Evolutionary conservation across 2,888 invertebrate species (phyloP).

Genomic region (Rhorus exstirpatorius): DNA sequence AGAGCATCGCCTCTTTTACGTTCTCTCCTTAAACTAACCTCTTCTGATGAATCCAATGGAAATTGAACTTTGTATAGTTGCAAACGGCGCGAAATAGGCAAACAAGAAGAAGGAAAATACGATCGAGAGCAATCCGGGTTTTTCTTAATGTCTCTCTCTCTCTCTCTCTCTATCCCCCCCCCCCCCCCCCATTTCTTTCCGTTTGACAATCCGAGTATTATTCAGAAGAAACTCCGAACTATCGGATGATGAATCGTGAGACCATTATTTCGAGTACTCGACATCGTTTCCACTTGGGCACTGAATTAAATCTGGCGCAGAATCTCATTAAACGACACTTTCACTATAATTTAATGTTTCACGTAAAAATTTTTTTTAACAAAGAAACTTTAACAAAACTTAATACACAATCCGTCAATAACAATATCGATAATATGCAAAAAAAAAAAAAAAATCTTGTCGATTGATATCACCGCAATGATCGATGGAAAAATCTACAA

Average conservation of each 20-base stretch:
- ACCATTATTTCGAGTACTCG: slow-evolving; percentile 46
- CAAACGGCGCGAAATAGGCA: background rate
- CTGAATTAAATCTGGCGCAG: background rate
- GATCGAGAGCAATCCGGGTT: slow-evolving; percentile 12
- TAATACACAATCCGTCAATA: too few species aligned
- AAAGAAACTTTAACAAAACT: too few species aligned
- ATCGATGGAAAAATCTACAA: background rate
- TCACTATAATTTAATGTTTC: too few species aligned
- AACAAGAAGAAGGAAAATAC: slow-evolving; percentile 15
- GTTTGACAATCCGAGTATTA: slow-evolving; percentile 39
- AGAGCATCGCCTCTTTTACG: slow-evolving; percentile 38
- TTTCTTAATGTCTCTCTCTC: background rate
- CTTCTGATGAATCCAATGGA: slow-evolving; percentile 7
- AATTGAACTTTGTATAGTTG: slow-evolving; percentile 23
- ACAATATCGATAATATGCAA: too few species aligned
- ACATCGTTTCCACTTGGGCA: slow-evolving; percentile 4
- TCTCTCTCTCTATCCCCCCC: too few species aligned
- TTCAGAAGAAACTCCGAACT: slow-evolving; percentile 34
- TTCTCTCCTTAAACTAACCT: background rate
- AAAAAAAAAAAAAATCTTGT: slow-evolving; percentile 4
- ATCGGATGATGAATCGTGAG: slow-evolving; percentile 35
- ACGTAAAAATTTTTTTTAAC: too few species aligned
- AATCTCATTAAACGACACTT: too few species aligned
- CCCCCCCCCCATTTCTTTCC: too few species aligned
- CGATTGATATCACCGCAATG: background rate